phyloP scores from a whole-genome alignment of 2,888 invertebrate species.

The Oegoconia quadripuncta region DNA sequence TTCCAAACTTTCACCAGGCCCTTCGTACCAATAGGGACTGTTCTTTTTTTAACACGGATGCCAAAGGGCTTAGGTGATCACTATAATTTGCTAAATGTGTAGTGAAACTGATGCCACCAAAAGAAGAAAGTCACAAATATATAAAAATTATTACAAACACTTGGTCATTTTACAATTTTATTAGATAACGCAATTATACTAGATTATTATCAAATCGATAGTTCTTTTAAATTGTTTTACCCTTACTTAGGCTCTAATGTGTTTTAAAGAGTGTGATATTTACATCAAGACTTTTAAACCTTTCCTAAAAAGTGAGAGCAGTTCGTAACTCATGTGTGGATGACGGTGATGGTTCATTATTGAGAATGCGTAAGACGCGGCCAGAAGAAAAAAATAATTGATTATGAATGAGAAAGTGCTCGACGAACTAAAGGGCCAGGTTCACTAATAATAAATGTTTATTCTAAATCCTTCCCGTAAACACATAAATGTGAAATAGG shows the following conservation, averaged over 20 bases:
- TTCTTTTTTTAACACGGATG: conserved; percentile 23
- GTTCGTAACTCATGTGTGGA: conserved; percentile 15
- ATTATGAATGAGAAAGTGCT: conserved; percentile 40
- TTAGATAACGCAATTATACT: too few relatives aligned
- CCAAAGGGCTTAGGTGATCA: not conserved
- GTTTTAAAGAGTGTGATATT: conserved; percentile 2
- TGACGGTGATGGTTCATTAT: conserved; percentile 21
- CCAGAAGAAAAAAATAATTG: conserved; percentile 38
- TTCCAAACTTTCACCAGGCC: conserved; percentile 68
- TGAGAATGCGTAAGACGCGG: conserved; percentile 21
- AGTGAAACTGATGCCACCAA: too few relatives aligned
- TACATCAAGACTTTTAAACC: conserved; percentile 8
- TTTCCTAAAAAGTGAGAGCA: conserved; percentile 22
- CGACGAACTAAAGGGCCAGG: too few relatives aligned
- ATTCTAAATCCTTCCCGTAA: too few relatives aligned
- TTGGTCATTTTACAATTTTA: too few relatives aligned
- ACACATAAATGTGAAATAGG: too few relatives aligned
- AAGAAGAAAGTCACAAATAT: too few relatives aligned
- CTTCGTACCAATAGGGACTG: conserved; percentile 48
- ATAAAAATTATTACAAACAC: too few relatives aligned
- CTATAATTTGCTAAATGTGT: not conserved
- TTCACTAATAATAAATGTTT: too few relatives aligned
- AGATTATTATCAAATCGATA: too few relatives aligned
- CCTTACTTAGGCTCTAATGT: too few relatives aligned
- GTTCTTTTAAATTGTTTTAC: too few relatives aligned